phyloP scores from a whole-genome alignment of 2,888 invertebrate species.

The Macaria liturata region DNA sequence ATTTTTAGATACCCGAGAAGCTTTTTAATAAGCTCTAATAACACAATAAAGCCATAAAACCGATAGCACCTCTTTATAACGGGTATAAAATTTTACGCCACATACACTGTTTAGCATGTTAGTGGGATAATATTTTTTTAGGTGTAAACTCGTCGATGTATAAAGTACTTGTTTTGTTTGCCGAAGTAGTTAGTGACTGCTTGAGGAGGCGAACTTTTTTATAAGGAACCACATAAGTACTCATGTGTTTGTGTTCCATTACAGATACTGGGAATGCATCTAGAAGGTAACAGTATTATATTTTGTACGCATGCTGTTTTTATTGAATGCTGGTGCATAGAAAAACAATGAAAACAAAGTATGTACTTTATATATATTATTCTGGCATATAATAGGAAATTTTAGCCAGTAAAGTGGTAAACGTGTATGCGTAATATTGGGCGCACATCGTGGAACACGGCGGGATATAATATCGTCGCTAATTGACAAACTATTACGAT shows the following conservation, averaged over 20 bases:
- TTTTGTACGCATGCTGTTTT: no score
- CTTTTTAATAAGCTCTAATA: constrained; percentile 16
- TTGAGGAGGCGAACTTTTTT: constrained; percentile 54
- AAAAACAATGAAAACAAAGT: no score
- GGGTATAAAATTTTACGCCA: constrained; percentile 22
- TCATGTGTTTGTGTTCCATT: constrained; percentile 66
- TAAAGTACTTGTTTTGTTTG: constrained; percentile 48
- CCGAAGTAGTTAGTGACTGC: constrained; percentile 46
- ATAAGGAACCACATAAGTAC: constrained; percentile 51
- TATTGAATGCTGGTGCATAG: no score
- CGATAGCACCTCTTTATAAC: constrained; percentile 16
- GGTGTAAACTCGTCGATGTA: constrained; percentile 40
- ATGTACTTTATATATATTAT: neutral
- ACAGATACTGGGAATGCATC: constrained; percentile 12
- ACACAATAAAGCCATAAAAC: constrained; percentile 20
- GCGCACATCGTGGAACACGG: neutral
- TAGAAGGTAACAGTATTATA: no score
- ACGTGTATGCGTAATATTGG: no score
- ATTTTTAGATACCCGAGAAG: neutral
- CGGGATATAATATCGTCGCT: constrained; percentile 31
- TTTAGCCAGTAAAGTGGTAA: no score
- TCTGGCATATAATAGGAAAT: neutral
- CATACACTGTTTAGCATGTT: constrained; percentile 30
- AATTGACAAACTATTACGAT: constrained; percentile 30
- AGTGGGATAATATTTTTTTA: constrained; percentile 41